These are phyloP conservation scores for Piscicola geometra DNA, from an alignment of 2,888 invertebrate genomes.

Conservation along the genomic window DNA sequence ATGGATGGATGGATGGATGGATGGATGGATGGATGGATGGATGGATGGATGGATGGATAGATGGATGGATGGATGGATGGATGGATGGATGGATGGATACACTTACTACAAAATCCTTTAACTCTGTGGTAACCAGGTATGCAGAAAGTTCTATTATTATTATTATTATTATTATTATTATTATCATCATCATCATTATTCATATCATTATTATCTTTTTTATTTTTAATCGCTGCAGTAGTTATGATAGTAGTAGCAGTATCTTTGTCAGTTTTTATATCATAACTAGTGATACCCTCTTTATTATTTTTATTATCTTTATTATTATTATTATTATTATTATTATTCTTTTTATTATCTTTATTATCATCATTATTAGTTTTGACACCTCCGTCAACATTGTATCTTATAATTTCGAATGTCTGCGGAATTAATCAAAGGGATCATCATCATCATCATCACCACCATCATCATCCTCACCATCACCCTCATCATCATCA, in stretches of 20 bases:
- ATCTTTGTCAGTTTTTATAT: neutral
- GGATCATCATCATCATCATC: constrained; percentile 20
- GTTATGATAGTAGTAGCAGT: neutral
- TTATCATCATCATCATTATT: neutral
- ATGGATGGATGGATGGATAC: neutral
- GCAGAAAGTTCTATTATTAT: neutral
- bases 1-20: no score
- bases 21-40: neutral
- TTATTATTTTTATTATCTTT: no score
- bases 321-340: no score
- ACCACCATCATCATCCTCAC: constrained; percentile 27
- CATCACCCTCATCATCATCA: constrained; percentile 35
- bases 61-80: neutral
- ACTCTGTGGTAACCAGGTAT: neutral
- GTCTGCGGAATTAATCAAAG: neutral
- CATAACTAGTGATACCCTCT: neutral
- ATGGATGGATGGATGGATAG: neutral
- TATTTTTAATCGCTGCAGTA: neutral
- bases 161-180: neutral
- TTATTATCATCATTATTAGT: no score
- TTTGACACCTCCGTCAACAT: no score
- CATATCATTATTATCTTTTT: neutral
- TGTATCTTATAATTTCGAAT: neutral
- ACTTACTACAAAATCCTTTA: neutral
- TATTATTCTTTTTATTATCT: no score